Evolutionary conservation across 1,140 invertebrate genomes (phyloP).

Genomic region (Drosophila bifasciata): DNA sequence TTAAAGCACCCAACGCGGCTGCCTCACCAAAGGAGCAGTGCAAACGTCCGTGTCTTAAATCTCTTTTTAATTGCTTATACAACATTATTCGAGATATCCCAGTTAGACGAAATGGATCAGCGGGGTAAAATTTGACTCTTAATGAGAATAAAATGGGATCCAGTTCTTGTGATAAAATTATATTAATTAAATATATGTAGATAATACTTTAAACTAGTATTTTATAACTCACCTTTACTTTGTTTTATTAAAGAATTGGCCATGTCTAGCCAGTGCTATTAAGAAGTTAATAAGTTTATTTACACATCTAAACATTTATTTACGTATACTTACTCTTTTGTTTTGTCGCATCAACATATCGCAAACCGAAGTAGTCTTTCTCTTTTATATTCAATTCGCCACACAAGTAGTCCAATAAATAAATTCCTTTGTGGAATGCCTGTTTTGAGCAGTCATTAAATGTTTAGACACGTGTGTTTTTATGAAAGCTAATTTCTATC

Average conservation of each 20-base stretch:
- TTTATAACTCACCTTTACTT: constrained; percentile 91
- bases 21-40: constrained; percentile 95
- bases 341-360: constrained; percentile 96
- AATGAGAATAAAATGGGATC: constrained; percentile 95
- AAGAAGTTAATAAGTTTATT: constrained; percentile 3
- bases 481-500: no score
- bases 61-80: constrained; percentile 96
- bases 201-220: background rate
- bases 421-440: constrained; percentile 97
- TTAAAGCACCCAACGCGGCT: constrained; percentile 94
- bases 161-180: constrained; percentile 87
- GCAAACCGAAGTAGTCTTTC: constrained; percentile 98
- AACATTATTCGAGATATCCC: no score
- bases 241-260: constrained; percentile 97
- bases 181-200: background rate
- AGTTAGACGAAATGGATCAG: constrained; percentile 89
- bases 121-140: constrained; percentile 97
- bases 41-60: constrained; percentile 96
- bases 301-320: background rate
- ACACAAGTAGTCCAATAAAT: constrained; percentile 96
- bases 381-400: constrained; percentile 96
- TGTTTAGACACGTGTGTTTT: no score
- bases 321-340: constrained; percentile 92
- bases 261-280: constrained; percentile 98
- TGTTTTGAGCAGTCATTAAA: no score